phyloP scores from a whole-genome alignment of 2,888 invertebrate species.

The Tanytarsus gracilentus region DNA sequence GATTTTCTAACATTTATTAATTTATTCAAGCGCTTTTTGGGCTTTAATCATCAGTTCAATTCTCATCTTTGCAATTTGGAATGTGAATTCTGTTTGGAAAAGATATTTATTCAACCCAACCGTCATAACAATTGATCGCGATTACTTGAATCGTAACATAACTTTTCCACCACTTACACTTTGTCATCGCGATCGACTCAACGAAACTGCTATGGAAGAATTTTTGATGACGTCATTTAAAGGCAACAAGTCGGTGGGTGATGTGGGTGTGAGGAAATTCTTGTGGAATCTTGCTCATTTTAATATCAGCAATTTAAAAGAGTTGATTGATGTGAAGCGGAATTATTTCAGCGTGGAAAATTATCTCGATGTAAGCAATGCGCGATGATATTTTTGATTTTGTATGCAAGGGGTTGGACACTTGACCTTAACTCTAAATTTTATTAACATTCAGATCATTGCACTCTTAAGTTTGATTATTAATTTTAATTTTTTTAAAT shows the following conservation, averaged over 20 bases:
- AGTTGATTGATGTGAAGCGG: neutral
- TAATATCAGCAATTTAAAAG: slow-evolving; percentile 11
- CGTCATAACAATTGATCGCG: slow-evolving; percentile 31
- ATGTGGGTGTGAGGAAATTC: slow-evolving; percentile 5
- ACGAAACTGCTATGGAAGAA: slow-evolving; percentile 31
- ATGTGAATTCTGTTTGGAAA: slow-evolving; percentile 29
- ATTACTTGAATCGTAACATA: slow-evolving; percentile 32
- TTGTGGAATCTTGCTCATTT: slow-evolving; percentile 8
- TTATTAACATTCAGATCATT: neutral
- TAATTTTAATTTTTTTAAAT: too few relatives aligned
- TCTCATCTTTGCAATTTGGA: neutral
- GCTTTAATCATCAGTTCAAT: slow-evolving; percentile 15
- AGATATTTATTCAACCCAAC: slow-evolving; percentile 31
- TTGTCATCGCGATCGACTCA: slow-evolving; percentile 31
- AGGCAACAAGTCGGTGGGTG: neutral
- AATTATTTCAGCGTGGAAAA: slow-evolving; percentile 19
- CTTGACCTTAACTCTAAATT: neutral
- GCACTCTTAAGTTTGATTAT: too few relatives aligned
- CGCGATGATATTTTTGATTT: neutral
- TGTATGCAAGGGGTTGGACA: neutral
- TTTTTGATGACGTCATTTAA: slow-evolving; percentile 29
- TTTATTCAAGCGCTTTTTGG: slow-evolving; percentile 30
- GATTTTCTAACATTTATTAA: neutral
- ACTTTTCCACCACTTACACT: slow-evolving; percentile 32
- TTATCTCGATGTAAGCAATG: slow-evolving; percentile 15